Evolutionary conservation across 2,797 vertebrate species (phyloP), one percentile per base, ranked within the genome.

Genomic region (Gymnoscopelus microlampas): DNA sequence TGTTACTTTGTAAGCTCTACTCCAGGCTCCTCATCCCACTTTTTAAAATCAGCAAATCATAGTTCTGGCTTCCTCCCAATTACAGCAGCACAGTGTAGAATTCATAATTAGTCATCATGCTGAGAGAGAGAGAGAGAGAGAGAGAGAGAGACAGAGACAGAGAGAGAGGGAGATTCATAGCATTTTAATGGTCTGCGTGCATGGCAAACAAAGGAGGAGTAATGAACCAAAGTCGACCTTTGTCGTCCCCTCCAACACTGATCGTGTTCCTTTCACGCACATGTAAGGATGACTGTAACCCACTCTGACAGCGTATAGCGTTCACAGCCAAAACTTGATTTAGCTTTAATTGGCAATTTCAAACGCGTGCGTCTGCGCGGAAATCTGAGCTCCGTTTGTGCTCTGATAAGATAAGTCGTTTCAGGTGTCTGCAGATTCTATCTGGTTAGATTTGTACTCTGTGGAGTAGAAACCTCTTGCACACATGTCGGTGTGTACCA

Each of bases 31-130:
- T 55, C 39, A 12, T 47, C 54, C 53, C 32, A 70, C 13, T 1
- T 57, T 44, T 59, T 62, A 14, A 29, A 71, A 74, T 32, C 19
- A n/a, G 63, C 71, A 70, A 74, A 73, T 82, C 66, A 73, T 44
- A 63, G 26, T 19, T 19, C 57, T 73, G 71, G 71, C 68, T 67
- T 26, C 23, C 56, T 35, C 53, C 44, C 23, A 51, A 13, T 48
- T 65, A 60, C 10, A 44, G 62, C 15, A 6, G 19, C 54, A 57
- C 53, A 68, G 65, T 49, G 23, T 32, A 47, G 55, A 51, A 44
- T 53, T 15, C 44, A 29, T 63, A 39, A 70, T 78, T 60, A 67
- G 26, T 58, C 57, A 68, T 50, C 71, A 14, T 63, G 54, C 53
- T 3, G 50, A 51, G 50, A 51, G n/a, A 51, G 50, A n/a, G 50